These are phyloP conservation scores for Harpagifer antarcticus DNA, from an alignment of 2,797 vertebrate genomes.

Conservation along the genomic window DNA sequence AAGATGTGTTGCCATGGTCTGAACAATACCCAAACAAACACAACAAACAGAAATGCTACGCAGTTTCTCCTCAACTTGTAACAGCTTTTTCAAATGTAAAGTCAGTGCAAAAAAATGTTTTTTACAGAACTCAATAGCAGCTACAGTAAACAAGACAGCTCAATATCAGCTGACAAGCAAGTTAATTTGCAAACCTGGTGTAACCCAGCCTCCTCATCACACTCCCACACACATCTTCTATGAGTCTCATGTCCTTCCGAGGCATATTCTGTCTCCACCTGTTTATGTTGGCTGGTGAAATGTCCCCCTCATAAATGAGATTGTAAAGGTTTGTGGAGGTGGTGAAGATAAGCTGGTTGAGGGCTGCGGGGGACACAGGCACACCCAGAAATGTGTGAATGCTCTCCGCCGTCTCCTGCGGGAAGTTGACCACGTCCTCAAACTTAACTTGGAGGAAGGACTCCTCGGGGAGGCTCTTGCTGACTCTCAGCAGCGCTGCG, in stretches of 20 bases:
- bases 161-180: constrained; percentile 85
- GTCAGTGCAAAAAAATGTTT: constrained; percentile 87
- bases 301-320: constrained; percentile 94
- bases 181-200: constrained; percentile 86
- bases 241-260: constrained; percentile 87
- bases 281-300: constrained; percentile 90
- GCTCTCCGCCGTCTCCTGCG: constrained; percentile 89
- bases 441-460: constrained; percentile 90
- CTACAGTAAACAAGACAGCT: constrained; percentile 71
- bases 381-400: constrained; percentile 94
- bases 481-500: constrained; percentile 88
- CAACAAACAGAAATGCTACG: constrained; percentile 34
- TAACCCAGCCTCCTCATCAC: constrained; percentile 94
- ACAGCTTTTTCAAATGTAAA: constrained; percentile 61
- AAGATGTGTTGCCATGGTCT: constrained; percentile 56
- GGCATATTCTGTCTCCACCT: constrained; percentile 92
- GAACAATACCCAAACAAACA: constrained; percentile 47
- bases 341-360: constrained; percentile 97
- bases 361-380: constrained; percentile 90
- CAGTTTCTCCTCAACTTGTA: constrained; percentile 32
- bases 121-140: constrained; percentile 45
- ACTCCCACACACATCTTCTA: constrained; percentile 91
- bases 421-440: constrained; percentile 92
- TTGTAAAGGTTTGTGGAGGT: constrained; percentile 96
- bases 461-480: constrained; percentile 81